Base-by-base conservation (phyloP, 2,888 invertebrate species). In the Drosophila macrospina region DNA sequence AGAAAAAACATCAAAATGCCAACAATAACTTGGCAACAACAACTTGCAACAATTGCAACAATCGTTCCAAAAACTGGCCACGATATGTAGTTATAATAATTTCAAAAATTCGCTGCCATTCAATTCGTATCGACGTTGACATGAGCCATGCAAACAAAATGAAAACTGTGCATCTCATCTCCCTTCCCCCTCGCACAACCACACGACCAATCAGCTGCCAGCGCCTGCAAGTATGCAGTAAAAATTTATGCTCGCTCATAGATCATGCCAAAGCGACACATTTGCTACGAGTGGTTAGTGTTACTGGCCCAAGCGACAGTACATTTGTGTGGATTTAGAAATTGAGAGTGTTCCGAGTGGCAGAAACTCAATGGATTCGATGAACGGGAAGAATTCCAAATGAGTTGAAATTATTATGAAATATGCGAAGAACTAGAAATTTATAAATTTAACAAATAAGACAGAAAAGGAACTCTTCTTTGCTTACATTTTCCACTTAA, bases 161-260 rank as follows among this genome's bases (percentile, higher is more conserved):
- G 34, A 50, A 41, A 56, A 13, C 26, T 20, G 10, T 44, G 7
- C 34, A n/a, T n/a, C n/a, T n/a, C n/a, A n/a, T n/a, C n/a, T n/a
- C 60, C 7, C 24, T 1, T 26, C 34, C 16, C 16, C 30, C 60
- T 0, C 2, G n/a, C n/a, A n/a, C n/a, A n/a, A n/a, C n/a, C n/a
- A n/a, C 15, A 7, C 11, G 2, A 8, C 2, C 28, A 8, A 28
- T 20, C 28, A 45, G 11, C 24, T 20, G 11, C 28, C 41, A 10
- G 24, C 36, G 56, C 68, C 68, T 52, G 30, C 42, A 68, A 65
- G 75, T 60, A 50, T 64, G 74, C 73, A 74, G 66, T 74, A 69
- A 79, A 86, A 81, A 81, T 86, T 84, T 84, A 84, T 80, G 79
- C 50, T 64, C 52, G 51, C 68, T 66, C 70, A 78, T 86, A 82